These are phyloP conservation scores for Leucoraja erinaceus DNA, from an alignment of 2,113 vertebrate genomes.

Conservation along the genomic window DNA sequence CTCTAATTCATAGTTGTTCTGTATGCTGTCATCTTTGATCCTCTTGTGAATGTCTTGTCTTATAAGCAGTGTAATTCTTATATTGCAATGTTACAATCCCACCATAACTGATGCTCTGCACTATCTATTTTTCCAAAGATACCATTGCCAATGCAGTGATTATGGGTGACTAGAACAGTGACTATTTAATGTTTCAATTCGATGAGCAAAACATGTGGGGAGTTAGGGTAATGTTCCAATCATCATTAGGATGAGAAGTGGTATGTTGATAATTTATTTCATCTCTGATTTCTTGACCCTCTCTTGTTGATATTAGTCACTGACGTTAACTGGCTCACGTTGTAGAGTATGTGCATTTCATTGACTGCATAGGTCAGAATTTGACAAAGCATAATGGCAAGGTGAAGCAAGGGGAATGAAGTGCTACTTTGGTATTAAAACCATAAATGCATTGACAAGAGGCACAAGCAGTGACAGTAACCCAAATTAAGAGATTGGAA, in stretches of 20 bases:
- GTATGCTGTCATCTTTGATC: background rate
- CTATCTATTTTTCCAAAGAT: background rate
- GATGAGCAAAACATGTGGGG: background rate
- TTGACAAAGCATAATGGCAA: too few relatives aligned
- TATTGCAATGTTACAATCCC: background rate
- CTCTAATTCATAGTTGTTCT: background rate
- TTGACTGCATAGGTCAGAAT: too few relatives aligned
- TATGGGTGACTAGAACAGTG: background rate
- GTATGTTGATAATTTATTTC: background rate
- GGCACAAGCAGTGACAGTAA: too few relatives aligned
- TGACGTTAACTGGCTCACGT: too few relatives aligned
- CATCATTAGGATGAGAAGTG: background rate
- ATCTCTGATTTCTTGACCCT: background rate
- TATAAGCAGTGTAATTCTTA: background rate
- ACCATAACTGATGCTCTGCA: background rate
- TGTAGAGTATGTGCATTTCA: too few relatives aligned
- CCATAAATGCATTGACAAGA: too few relatives aligned
- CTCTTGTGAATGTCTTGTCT: background rate
- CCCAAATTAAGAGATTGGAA: too few relatives aligned
- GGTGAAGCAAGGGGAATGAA: too few relatives aligned
- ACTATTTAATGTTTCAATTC: background rate
- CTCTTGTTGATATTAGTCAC: background rate
- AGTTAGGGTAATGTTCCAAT: background rate
- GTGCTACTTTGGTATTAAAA: too few relatives aligned
- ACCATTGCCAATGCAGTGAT: background rate